Percentiles rank a stretch among this genome's conserved stretches.
phyloP scores from a whole-genome alignment of 1,140 invertebrate genomes.

The Mizuhopecten yessoensis region DNA sequence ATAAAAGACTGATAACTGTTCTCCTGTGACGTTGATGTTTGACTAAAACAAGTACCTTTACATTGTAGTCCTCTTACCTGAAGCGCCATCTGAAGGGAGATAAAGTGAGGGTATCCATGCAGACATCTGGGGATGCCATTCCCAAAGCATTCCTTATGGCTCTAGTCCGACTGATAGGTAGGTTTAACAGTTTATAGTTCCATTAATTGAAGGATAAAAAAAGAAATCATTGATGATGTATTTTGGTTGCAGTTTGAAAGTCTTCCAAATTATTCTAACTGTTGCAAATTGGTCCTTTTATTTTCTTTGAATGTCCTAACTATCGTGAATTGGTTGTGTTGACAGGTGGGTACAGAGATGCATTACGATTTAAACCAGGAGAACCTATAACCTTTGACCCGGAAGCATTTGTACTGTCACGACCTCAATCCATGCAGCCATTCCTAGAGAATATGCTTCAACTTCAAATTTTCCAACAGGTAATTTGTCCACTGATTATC shows the following conservation, averaged over 20 bases:
- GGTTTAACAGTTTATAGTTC: constrained; percentile 10
- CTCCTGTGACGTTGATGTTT: too few species aligned
- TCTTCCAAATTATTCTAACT: not conserved
- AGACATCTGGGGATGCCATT: constrained; percentile 91
- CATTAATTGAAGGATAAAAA: too few species aligned
- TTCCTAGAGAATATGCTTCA: constrained; percentile 95
- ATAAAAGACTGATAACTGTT: too few species aligned
- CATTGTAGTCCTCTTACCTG: constrained; percentile 79
- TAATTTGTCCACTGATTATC: constrained; percentile 76
- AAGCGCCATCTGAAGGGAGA: constrained; percentile 79
- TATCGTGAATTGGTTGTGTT: constrained; percentile 39
- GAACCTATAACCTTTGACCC: constrained; percentile 93
- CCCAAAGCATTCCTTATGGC: constrained; percentile 94
- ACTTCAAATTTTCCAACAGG: constrained; percentile 97
- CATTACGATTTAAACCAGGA: constrained; percentile 91
- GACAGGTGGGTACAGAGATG: constrained; percentile 93
- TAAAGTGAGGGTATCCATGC: constrained; percentile 73
- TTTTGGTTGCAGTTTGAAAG: too few species aligned
- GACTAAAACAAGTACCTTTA: too few species aligned
- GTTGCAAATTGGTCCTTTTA: not conserved
- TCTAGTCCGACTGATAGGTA: constrained; percentile 93
- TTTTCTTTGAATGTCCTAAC: not conserved
- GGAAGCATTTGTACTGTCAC: constrained; percentile 93
- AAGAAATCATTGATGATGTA: too few species aligned
- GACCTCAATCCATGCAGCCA: constrained; percentile 91